phyloP scores from a whole-genome alignment of 2,113 vertebrate genomes.

The Anhinga anhinga region DNA sequence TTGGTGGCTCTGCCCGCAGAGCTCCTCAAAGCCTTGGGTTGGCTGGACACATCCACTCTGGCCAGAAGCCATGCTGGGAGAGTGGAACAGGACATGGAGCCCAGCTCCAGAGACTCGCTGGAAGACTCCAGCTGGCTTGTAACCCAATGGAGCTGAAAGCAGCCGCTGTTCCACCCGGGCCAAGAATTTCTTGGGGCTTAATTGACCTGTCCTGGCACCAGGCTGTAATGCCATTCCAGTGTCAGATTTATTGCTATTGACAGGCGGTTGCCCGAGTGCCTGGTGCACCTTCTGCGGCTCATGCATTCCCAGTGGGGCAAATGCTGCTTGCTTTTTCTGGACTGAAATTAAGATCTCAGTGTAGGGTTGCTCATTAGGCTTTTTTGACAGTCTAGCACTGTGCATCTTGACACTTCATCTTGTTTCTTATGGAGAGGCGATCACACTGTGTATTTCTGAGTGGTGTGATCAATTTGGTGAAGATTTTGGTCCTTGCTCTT shows the following conservation, averaged over 20 bases:
- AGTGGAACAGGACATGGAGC: neutral
- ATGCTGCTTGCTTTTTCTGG: neutral
- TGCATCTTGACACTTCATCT: neutral
- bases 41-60: accelerated
- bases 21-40: neutral
- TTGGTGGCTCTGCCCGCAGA: neutral
- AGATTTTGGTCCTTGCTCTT: neutral
- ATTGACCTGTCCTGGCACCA: neutral
- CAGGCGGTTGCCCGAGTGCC: accelerated
- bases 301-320: neutral
- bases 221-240: neutral
- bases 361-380: neutral
- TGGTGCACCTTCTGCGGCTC: neutral
- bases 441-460: neutral
- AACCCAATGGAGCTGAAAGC: neutral
- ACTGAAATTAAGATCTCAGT: neutral
- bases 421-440: neutral
- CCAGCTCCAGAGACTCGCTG: neutral
- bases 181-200: neutral
- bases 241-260: neutral
- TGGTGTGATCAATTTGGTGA: neutral
- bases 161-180: neutral
- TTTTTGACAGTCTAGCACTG: neutral
- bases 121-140: neutral
- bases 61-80: neutral